Evolutionary conservation across 2,888 invertebrate genomes (phyloP).

Genomic region (Erebia ligea): DNA sequence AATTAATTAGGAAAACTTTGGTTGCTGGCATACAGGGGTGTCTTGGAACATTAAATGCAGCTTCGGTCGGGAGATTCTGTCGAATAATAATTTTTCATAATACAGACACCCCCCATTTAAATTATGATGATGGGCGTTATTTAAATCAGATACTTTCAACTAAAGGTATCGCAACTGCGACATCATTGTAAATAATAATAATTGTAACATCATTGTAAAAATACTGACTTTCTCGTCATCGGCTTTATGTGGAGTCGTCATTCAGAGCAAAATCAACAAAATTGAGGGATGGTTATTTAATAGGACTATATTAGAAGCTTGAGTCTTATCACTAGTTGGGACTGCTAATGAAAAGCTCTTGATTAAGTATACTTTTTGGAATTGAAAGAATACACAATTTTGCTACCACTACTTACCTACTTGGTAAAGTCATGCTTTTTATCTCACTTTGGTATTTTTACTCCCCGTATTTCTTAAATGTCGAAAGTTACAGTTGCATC

Average conservation of each 20-base stretch:
- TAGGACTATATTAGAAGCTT: no score
- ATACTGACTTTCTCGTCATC: no score
- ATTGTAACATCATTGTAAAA: no score
- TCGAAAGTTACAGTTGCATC: slow-evolving; percentile 42
- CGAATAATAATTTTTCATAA: slow-evolving; percentile 30
- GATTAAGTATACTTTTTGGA: no score
- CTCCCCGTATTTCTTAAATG: slow-evolving; percentile 6
- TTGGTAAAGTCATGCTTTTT: not conserved
- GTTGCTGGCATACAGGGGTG: slow-evolving; percentile 48
- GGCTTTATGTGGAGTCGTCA: no score
- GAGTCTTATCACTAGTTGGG: no score
- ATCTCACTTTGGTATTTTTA: not conserved
- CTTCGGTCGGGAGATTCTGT: slow-evolving; percentile 19
- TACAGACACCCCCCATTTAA: slow-evolving; percentile 28
- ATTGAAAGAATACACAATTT: no score
- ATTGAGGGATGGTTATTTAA: no score
- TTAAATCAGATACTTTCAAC: slow-evolving; percentile 13
- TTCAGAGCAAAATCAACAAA: no score
- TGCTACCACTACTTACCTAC: not conserved
- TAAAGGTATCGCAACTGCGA: not conserved
- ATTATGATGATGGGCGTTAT: slow-evolving; percentile 20
- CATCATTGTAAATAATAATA: not conserved
- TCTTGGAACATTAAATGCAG: slow-evolving; percentile 55
- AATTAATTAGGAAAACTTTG: slow-evolving; percentile 80
- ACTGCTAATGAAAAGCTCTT: no score